Conservation (phyloP, 2,888 invertebrate species). For the Dolomedes plantarius region DNA sequence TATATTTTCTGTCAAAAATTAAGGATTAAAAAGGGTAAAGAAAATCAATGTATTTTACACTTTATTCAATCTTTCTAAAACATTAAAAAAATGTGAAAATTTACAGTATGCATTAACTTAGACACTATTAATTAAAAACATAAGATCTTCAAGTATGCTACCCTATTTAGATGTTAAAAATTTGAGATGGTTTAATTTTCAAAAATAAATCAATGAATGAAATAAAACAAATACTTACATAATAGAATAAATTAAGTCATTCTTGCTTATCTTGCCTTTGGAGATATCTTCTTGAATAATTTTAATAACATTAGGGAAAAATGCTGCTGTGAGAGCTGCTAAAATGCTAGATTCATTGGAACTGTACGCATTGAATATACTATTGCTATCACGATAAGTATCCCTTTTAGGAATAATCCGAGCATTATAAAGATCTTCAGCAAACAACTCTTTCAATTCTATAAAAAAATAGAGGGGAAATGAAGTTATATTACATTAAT, state of each 20-base stretch:
- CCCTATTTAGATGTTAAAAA: too few species aligned
- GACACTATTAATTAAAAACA: too few species aligned
- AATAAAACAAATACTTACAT: constrained; percentile 58
- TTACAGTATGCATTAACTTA: too few species aligned
- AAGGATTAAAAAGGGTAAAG: too few species aligned
- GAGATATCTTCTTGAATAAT: constrained; percentile 50
- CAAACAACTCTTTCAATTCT: constrained; percentile 59
- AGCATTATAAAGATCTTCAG: constrained; percentile 31
- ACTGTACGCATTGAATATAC: constrained; percentile 37
- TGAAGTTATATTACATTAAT: too few species aligned
- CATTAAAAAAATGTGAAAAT: too few species aligned
- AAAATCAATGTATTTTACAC: too few species aligned
- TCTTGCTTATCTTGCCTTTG: constrained; percentile 38
- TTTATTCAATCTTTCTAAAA: too few species aligned
- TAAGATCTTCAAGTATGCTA: too few species aligned
- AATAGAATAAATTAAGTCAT: constrained; percentile 44
- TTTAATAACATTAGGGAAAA: constrained; percentile 70
- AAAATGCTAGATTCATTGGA: constrained; percentile 33
- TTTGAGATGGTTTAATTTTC: too few species aligned
- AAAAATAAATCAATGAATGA: too few species aligned
- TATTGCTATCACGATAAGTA: constrained; percentile 20
- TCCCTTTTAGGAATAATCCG: constrained; percentile 27
- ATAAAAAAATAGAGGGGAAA: constrained; percentile 18
- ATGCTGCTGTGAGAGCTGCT: constrained; percentile 48
- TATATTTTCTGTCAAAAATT: too few species aligned